Evolutionary conservation across 2,797 vertebrate species (phyloP).

Genomic region (Alouatta caraya): DNA sequence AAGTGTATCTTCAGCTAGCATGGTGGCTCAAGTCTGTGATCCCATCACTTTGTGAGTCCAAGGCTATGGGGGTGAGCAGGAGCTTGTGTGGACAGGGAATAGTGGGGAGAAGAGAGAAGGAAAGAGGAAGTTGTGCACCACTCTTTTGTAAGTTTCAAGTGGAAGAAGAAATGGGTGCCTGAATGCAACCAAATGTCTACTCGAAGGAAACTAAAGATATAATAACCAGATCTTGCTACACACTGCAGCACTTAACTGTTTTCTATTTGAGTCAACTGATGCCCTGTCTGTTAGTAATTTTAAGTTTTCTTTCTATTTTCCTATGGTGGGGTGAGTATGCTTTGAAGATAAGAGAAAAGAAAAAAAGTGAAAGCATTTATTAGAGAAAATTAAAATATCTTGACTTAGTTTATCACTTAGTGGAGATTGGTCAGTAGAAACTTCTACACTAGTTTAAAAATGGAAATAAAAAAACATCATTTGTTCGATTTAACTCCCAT

Average conservation of each 20-base stretch:
- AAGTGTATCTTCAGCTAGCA: neutral
- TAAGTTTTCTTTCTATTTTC: neutral
- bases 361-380: neutral
- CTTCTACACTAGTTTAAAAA: neutral
- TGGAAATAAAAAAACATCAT: neutral
- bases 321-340: accelerated
- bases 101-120: neutral
- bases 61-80: neutral
- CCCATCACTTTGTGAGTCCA: too few species aligned
- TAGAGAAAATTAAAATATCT: neutral
- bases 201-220: neutral
- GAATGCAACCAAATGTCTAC: neutral
- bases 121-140: neutral
- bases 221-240: neutral
- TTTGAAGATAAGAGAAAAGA: neutral
- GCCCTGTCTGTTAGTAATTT: neutral
- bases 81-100: neutral
- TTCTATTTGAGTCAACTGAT: neutral
- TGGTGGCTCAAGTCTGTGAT: too few species aligned
- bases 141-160: neutral
- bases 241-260: neutral
- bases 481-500: neutral
- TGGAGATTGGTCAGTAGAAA: neutral
- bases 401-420: neutral
- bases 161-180: neutral